phyloP scores from a whole-genome alignment of 1,140 invertebrate genomes.

The Macrosteles quadrilineatus region DNA sequence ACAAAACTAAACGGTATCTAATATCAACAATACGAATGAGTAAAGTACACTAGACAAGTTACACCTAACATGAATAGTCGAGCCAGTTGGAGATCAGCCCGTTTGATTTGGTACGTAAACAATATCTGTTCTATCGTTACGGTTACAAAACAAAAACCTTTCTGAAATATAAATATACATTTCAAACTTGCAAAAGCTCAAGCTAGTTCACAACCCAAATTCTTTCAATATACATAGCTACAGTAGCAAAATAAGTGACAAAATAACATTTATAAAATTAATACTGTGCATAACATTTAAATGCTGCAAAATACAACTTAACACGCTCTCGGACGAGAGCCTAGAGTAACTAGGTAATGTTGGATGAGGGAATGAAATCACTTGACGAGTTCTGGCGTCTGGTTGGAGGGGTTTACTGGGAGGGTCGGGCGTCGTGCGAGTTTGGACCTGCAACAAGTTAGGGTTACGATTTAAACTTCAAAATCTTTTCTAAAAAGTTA shows the following conservation, averaged over 20 bases:
- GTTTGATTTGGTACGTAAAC: neutral
- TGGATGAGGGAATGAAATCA: constrained; percentile 11
- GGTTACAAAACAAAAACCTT: no score
- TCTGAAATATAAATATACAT: constrained; percentile 10
- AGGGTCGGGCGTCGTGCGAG: constrained; percentile 1
- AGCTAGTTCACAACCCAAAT: constrained; percentile 29
- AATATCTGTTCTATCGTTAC: no score
- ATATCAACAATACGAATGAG: constrained; percentile 8
- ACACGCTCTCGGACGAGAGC: constrained; percentile 15
- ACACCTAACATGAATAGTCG: constrained; percentile 5
- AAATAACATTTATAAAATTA: constrained; percentile 31
- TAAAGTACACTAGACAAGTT: constrained; percentile 12
- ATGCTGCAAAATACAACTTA: constrained; percentile 24
- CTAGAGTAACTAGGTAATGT: constrained; percentile 21
- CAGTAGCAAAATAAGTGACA: constrained; percentile 22
- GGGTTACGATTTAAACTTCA: no score
- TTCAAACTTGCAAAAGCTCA: constrained; percentile 16
- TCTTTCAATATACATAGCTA: constrained; percentile 27
- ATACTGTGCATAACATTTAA: constrained; percentile 23
- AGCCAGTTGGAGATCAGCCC: neutral
- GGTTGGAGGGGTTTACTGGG: constrained; percentile 3
- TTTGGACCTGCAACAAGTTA: constrained; percentile 6
- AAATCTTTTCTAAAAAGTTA: no score
- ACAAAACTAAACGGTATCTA: neutral
- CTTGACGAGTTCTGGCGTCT: constrained; percentile 1